A percentile compares a stretch with the other conserved stretches of the same genome.
Evolutionary conservation across 2,888 invertebrate species (phyloP).

Genomic region (Tipula unca): DNA sequence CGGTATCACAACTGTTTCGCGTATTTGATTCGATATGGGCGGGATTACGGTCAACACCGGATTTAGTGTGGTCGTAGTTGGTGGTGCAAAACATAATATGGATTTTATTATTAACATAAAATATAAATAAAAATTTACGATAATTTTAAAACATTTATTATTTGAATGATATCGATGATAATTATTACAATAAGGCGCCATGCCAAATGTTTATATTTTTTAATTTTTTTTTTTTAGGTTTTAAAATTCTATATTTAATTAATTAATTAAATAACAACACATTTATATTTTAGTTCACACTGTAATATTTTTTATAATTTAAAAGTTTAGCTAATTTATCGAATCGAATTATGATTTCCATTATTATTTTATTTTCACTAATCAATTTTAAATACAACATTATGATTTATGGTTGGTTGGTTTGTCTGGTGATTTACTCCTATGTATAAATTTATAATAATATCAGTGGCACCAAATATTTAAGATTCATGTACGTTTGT

Average conservation of each 20-base stretch:
- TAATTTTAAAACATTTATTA: not conserved
- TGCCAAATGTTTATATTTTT: not conserved
- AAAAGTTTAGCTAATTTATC: not conserved
- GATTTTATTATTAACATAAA: slow-evolving; percentile 8
- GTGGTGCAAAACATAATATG: not conserved
- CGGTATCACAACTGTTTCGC: slow-evolving; percentile 40
- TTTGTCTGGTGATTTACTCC: not conserved
- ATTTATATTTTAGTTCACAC: not conserved
- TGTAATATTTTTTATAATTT: not conserved
- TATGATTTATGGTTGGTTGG: not conserved
- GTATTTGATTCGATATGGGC: slow-evolving; percentile 24
- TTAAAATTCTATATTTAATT: not conserved
- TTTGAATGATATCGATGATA: slow-evolving; percentile 8
- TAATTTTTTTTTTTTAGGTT: not conserved
- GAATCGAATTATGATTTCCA: not conserved
- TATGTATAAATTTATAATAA: not conserved
- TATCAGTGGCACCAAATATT: not conserved
- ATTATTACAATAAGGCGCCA: not conserved
- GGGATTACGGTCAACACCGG: not conserved
- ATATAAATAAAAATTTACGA: not conserved
- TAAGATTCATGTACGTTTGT: not conserved
- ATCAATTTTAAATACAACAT: not conserved
- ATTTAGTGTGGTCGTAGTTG: not conserved
- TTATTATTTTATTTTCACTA: not conserved
- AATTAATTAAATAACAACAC: not conserved